Evolutionary conservation across 2,888 invertebrate genomes (phyloP).

Genomic region (Entomobrya multifasciata): DNA sequence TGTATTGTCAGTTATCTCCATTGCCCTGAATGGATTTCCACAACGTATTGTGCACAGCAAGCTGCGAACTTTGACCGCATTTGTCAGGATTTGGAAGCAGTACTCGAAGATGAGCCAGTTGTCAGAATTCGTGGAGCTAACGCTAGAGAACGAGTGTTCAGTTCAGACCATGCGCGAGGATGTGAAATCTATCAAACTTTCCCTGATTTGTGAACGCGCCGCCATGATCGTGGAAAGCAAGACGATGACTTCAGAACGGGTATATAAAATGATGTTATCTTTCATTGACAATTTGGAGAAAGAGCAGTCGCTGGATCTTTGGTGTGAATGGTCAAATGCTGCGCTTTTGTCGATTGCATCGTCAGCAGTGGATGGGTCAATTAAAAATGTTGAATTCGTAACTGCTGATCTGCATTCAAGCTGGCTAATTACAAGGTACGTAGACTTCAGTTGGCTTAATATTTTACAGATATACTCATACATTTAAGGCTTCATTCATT

Average conservation of each 20-base stretch:
- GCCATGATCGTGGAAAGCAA: slow-evolving; percentile 54
- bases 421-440: slow-evolving; percentile 60
- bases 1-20: slow-evolving; percentile 23
- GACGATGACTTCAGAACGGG: slow-evolving; percentile 37
- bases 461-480: too few relatives aligned
- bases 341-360: slow-evolving; percentile 6
- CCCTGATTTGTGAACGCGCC: slow-evolving; percentile 43
- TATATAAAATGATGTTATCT: slow-evolving; percentile 49
- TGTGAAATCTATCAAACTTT: slow-evolving; percentile 24
- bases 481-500: too few relatives aligned
- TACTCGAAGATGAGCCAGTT: slow-evolving; percentile 61
- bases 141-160: slow-evolving; percentile 54
- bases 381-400: slow-evolving; percentile 50
- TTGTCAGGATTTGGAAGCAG: slow-evolving; percentile 66
- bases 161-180: slow-evolving; percentile 55
- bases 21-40: slow-evolving; percentile 63
- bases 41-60: slow-evolving; percentile 47
- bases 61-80: slow-evolving; percentile 41
- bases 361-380: slow-evolving; percentile 1
- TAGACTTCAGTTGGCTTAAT: neutral
- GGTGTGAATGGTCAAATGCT: slow-evolving; percentile 55
- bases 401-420: slow-evolving; percentile 59
- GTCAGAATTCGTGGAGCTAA: slow-evolving; percentile 58
- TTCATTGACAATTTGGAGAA: slow-evolving; percentile 40
- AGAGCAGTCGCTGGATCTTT: slow-evolving; percentile 49